A percentile compares a stretch with the other conserved stretches of the same genome.
These are phyloP conservation scores for Chymomyza procnemis DNA, from an alignment of 2,888 invertebrate genomes.

Conservation along the genomic window DNA sequence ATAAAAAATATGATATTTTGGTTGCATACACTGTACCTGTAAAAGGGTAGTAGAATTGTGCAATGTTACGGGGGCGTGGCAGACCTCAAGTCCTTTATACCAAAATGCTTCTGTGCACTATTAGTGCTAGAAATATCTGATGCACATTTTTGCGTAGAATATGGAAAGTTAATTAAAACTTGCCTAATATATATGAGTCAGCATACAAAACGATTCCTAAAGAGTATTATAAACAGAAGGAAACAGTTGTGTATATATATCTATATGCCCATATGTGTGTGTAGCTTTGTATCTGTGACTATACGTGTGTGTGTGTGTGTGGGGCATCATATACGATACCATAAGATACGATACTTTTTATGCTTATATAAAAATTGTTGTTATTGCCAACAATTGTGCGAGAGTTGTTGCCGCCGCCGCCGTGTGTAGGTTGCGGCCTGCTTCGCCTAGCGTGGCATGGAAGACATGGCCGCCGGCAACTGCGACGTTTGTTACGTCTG, in stretches of 20 bases:
- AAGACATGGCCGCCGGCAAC: neutral
- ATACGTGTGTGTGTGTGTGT: slow-evolving; percentile 28
- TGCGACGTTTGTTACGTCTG: neutral
- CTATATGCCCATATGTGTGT: slow-evolving; percentile 16
- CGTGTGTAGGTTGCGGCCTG: neutral
- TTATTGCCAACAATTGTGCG: slow-evolving; percentile 44
- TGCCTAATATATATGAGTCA: no score
- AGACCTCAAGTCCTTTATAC: no score
- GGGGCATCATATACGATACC: slow-evolving; percentile 12
- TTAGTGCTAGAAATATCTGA: no score
- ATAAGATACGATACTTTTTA: slow-evolving; percentile 7
- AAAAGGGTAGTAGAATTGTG: no score
- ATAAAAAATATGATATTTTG: no score
- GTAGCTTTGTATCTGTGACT: slow-evolving; percentile 27
- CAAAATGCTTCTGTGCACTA: no score
- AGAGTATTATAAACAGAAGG: neutral
- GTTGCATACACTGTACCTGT: no score
- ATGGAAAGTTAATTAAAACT: no score
- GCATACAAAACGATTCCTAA: neutral
- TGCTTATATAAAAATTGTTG: slow-evolving; percentile 32
- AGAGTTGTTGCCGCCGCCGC: slow-evolving; percentile 14
- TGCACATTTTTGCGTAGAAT: no score
- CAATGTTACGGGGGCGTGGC: no score
- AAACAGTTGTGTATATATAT: slow-evolving; percentile 24
- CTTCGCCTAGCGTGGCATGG: neutral